A percentile compares a stretch with the other conserved stretches of the same genome.
These are phyloP conservation scores for Clinocottus analis DNA, from an alignment of 2,113 vertebrate species.

Conservation along the genomic window DNA sequence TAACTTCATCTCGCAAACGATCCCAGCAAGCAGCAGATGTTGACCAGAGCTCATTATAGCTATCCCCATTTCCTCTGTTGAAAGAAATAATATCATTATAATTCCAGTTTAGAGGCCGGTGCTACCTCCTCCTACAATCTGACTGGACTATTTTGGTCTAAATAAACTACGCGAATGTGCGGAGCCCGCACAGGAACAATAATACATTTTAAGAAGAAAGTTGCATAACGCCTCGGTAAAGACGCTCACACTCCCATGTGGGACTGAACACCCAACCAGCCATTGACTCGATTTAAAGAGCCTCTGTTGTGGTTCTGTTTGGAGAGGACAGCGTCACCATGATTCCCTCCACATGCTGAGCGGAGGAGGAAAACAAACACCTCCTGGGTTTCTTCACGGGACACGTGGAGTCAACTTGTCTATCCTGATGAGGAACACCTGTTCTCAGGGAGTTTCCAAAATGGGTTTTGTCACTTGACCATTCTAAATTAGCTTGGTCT, in stretches of 20 bases:
- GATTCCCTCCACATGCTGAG: slow-evolving; percentile 33
- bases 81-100: slow-evolving; percentile 47
- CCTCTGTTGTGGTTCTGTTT: slow-evolving; percentile 38
- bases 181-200: background rate
- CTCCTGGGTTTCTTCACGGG: background rate
- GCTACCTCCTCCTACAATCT: slow-evolving; percentile 3
- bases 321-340: background rate
- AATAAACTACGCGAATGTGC: background rate
- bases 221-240: background rate
- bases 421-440: slow-evolving; percentile 25
- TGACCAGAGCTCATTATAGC: slow-evolving; percentile 58
- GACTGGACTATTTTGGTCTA: background rate
- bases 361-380: slow-evolving; percentile 36
- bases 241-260: slow-evolving; percentile 17
- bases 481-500: background rate
- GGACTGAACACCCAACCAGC: background rate
- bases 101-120: slow-evolving; percentile 1
- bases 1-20: slow-evolving; percentile 56
- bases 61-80: slow-evolving; percentile 57
- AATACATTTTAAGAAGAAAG: background rate
- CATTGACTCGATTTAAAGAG: slow-evolving; percentile 25
- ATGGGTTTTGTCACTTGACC: background rate
- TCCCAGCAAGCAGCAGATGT: slow-evolving; percentile 43
- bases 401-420: background rate
- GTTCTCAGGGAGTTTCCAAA: background rate